Evolutionary conservation across 92 coral and sea anemone genomes (phyloP).

Genomic region (Siderastrea siderea): DNA sequence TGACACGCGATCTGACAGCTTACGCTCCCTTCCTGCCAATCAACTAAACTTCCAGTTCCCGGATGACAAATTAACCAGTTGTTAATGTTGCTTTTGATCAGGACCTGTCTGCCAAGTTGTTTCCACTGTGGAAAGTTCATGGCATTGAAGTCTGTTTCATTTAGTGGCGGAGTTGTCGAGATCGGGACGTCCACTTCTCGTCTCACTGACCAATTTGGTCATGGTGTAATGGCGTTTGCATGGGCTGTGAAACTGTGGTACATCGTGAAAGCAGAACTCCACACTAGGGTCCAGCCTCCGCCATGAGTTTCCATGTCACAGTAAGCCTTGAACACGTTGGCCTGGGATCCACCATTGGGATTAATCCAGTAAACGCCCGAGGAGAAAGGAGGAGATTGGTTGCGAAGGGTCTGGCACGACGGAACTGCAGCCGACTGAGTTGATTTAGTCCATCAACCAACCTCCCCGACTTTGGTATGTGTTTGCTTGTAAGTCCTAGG

Average conservation of each 20-base stretch:
- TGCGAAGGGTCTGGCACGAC: no score
- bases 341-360: conserved; percentile 41
- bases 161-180: conserved; percentile 34
- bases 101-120: conserved; percentile 59
- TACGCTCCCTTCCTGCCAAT: conserved; percentile 46
- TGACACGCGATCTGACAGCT: conserved; percentile 17
- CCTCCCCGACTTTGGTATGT: no score
- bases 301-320: no score
- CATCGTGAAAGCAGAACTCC: conserved; percentile 20
- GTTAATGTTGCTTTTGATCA: conserved; percentile 59
- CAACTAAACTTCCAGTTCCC: conserved; percentile 25
- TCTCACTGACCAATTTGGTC: conserved; percentile 7
- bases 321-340: conserved; percentile 61
- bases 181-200: not conserved
- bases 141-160: conserved; percentile 43
- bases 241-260: not conserved
- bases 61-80: conserved; percentile 60
- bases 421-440: no score
- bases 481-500: no score
- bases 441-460: no score
- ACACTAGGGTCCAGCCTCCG: conserved; percentile 76
- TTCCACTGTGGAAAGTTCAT: conserved; percentile 57
- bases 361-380: conserved; percentile 61
- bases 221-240: conserved; percentile 22
- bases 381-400: no score